phyloP scores from a whole-genome alignment of 2,113 vertebrate genomes.

The Saccopteryx leptura region DNA sequence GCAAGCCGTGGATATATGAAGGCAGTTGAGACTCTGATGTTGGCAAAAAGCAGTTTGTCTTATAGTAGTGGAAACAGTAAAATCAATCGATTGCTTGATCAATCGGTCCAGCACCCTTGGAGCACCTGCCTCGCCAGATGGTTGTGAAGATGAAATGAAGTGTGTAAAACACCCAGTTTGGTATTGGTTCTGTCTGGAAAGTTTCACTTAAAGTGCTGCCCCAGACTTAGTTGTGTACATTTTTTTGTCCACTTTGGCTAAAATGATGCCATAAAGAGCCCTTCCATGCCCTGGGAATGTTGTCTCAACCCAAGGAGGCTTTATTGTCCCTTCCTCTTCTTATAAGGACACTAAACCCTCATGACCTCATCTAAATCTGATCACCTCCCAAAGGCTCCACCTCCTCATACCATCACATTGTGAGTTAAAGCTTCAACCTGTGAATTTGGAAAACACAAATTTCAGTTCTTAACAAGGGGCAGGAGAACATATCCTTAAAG shows the following conservation, averaged over 20 bases:
- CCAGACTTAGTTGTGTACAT: not conserved
- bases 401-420: not conserved
- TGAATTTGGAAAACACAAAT: not conserved
- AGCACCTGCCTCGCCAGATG: conserved; percentile 20
- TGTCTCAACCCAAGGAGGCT: not conserved
- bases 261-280: not conserved
- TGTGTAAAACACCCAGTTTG: conserved; percentile 23
- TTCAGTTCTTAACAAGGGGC: not conserved
- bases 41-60: conserved; percentile 45
- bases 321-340: not conserved
- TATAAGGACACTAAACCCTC: not conserved
- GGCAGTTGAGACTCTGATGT: not conserved
- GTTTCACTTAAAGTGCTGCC: conserved; percentile 47
- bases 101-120: conserved; percentile 22
- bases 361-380: not conserved
- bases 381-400: not conserved
- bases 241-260: conserved; percentile 18
- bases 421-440: not conserved
- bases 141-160: conserved; percentile 45
- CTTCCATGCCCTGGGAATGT: not conserved
- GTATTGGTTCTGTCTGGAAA: conserved; percentile 53
- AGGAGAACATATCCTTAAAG: not conserved
- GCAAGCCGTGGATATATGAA: conserved; percentile 11
- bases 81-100: conserved; percentile 63
- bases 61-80: conserved; percentile 58